These are phyloP conservation scores for Takifugu flavidus DNA, from an alignment of 2,113 vertebrate genomes.

Conservation along the genomic window DNA sequence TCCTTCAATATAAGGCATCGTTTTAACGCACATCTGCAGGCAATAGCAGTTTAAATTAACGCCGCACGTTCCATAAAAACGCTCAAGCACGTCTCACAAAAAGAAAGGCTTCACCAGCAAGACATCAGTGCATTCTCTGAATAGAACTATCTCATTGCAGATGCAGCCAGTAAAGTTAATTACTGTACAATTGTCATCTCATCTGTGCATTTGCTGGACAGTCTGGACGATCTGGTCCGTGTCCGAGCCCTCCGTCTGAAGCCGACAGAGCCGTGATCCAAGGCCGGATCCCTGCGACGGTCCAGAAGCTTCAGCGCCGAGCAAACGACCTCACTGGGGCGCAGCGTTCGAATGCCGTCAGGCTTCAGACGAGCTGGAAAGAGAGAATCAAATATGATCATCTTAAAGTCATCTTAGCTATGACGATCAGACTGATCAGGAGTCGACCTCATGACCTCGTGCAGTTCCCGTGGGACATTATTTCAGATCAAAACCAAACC, in stretches of 20 bases:
- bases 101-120: constrained; percentile 44
- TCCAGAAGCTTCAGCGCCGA: constrained; percentile 33
- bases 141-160: constrained; percentile 34
- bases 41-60: constrained; percentile 51
- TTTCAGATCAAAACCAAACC: too few species aligned
- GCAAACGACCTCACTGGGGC: constrained; percentile 16
- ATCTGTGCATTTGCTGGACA: constrained; percentile 22
- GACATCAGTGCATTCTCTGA: constrained; percentile 40
- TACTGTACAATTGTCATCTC: constrained; percentile 34
- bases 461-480: too few species aligned
- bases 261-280: constrained; percentile 19
- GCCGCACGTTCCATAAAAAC: constrained; percentile 44
- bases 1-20: constrained; percentile 50
- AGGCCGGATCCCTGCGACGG: constrained; percentile 26
- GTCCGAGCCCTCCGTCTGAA: constrained; percentile 17
- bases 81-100: constrained; percentile 39
- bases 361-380: constrained; percentile 52
- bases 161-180: constrained; percentile 26
- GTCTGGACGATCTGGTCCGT: constrained; percentile 21
- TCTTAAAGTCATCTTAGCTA: neutral
- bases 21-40: constrained; percentile 37
- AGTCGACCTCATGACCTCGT: too few species aligned
- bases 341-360: constrained; percentile 16
- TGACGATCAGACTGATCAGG: neutral
- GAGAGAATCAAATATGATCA: constrained; percentile 9